Evolutionary conservation across 2,888 invertebrate genomes (phyloP).

Genomic region (Polyommatus iphigenia): DNA sequence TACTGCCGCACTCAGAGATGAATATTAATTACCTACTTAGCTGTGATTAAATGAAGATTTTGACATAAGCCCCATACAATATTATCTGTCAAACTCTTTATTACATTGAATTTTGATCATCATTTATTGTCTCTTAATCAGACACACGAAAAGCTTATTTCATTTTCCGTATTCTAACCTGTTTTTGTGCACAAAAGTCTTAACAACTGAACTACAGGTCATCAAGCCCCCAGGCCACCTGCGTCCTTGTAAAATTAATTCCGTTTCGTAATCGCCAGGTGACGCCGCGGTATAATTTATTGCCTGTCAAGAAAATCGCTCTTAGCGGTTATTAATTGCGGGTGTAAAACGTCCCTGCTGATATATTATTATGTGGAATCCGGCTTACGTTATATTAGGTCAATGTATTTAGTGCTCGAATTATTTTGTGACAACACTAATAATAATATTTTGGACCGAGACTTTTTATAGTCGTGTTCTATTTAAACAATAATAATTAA

Average conservation of each 20-base stretch:
- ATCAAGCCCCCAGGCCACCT: slow-evolving; percentile 36
- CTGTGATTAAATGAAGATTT: no score
- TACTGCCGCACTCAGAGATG: no score
- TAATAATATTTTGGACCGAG: neutral
- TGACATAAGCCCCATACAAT: no score
- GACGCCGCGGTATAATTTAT: slow-evolving; percentile 53
- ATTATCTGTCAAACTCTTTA: no score
- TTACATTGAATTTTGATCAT: no score
- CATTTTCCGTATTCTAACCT: neutral
- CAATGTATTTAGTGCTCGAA: neutral
- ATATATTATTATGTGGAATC: slow-evolving; percentile 11
- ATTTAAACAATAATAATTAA: neutral
- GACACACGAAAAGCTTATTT: neutral
- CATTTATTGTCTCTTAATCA: neutral
- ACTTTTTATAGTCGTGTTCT: neutral
- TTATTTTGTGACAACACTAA: neutral
- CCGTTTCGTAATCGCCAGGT: slow-evolving; percentile 46
- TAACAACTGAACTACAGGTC: neutral
- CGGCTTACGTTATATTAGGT: neutral
- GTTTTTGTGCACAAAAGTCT: neutral
- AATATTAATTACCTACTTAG: no score
- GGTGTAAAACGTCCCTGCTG: neutral
- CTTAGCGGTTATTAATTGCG: slow-evolving; percentile 30
- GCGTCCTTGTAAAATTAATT: slow-evolving; percentile 51
- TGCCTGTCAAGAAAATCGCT: slow-evolving; percentile 48